Conservation (phyloP, 2,797 vertebrate genomes). For the Cryptoprocta ferox region DNA sequence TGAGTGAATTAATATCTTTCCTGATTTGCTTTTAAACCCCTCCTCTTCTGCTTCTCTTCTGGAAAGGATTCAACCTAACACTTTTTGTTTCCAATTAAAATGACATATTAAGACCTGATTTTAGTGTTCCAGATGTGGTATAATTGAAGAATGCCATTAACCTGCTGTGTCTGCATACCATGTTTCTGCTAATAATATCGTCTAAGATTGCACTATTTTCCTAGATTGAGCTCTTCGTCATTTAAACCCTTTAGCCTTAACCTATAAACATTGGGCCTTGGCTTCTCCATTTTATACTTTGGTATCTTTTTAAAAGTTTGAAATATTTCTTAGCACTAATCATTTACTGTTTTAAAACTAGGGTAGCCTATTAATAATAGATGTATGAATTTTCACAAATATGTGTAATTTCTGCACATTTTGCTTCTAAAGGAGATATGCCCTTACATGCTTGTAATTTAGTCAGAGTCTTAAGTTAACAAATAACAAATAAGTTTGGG, state of each 20-base stretch:
- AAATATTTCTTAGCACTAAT: conserved; percentile 50
- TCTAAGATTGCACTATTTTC: background rate
- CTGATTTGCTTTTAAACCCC: conserved; percentile 31
- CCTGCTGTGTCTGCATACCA: background rate
- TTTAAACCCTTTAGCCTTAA: conserved; percentile 19
- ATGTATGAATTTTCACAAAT: conserved; percentile 33
- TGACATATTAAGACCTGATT: background rate
- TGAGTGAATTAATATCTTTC: conserved; percentile 47
- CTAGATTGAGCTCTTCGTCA: background rate
- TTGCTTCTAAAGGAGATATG: conserved; percentile 1
- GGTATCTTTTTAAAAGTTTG: background rate
- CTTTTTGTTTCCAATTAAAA: background rate
- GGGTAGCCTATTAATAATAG: background rate
- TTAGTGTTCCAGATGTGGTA: background rate
- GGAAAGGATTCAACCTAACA: conserved; percentile 26
- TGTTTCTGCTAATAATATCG: conserved; percentile 17
- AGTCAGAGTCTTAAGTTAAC: background rate
- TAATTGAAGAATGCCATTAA: background rate
- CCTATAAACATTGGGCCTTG: background rate
- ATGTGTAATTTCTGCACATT: background rate
- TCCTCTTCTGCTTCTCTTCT: conserved; percentile 27
- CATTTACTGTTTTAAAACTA: conserved; percentile 35
- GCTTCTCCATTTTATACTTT: background rate
- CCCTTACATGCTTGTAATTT: background rate
- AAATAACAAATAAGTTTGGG: background rate